Evolutionary conservation across 53 echinoderm and acorn worm genomes (phyloP).

Genomic region (Holothuria leucospilota): DNA sequence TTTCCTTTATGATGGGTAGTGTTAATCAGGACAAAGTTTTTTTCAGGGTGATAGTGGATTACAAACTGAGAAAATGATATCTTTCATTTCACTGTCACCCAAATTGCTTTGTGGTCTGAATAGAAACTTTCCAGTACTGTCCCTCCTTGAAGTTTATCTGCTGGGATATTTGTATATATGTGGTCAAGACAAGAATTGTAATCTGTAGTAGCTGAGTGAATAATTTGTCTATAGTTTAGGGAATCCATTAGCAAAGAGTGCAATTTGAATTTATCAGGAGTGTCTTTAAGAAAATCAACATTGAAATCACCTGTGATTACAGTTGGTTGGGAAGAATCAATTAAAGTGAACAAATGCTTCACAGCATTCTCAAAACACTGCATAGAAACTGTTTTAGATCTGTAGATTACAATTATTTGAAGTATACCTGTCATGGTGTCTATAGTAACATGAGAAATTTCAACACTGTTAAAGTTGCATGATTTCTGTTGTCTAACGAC

Average conservation of each 20-base stretch:
- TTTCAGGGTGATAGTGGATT: too few relatives aligned
- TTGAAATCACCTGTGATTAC: slow-evolving; percentile 55
- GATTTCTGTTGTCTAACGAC: background rate
- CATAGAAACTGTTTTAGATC: background rate
- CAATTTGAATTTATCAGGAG: background rate
- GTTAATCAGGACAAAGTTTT: too few relatives aligned
- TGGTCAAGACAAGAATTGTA: slow-evolving; percentile 43
- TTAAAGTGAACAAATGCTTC: background rate
- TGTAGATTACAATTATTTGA: slow-evolving; percentile 36
- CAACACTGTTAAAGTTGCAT: too few relatives aligned
- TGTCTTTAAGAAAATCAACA: slow-evolving; percentile 13
- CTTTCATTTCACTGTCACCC: background rate
- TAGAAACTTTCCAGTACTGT: slow-evolving; percentile 29
- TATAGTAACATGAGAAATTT: too few relatives aligned
- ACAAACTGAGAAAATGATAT: too few relatives aligned
- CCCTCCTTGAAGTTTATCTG: background rate
- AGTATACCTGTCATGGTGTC: background rate
- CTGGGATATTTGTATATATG: slow-evolving; percentile 37
- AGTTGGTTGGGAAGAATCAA: slow-evolving; percentile 2
- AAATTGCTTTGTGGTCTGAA: slow-evolving; percentile 32
- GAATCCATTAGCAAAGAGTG: background rate
- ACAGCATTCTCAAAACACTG: background rate
- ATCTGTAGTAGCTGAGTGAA: slow-evolving; percentile 5
- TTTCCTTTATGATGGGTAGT: too few relatives aligned
- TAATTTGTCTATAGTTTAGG: slow-evolving; percentile 10